These are phyloP conservation scores for Clarias laeviceps DNA, from an alignment of 2,797 vertebrate genomes.

Conservation along the genomic window DNA sequence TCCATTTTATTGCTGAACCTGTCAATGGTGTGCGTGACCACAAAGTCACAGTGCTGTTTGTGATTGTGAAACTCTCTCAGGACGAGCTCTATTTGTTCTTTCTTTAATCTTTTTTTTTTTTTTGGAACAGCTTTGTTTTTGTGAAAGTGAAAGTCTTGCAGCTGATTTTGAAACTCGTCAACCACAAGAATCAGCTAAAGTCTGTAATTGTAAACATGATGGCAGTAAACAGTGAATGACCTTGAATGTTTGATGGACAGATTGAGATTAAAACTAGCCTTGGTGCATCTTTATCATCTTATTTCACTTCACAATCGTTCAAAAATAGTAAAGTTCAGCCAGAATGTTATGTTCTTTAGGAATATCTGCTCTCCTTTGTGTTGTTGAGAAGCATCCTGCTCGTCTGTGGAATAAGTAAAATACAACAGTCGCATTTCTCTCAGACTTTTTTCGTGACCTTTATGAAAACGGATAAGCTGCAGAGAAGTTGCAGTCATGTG, in stretches of 20 bases:
- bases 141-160: background rate
- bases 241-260: background rate
- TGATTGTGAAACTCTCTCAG: background rate
- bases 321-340: background rate
- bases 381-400: background rate
- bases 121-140: background rate
- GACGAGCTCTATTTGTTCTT: background rate
- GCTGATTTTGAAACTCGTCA: slow-evolving; percentile 6
- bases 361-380: background rate
- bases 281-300: background rate
- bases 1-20: background rate
- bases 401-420: background rate
- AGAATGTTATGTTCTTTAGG: background rate
- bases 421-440: background rate
- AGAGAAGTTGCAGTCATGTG: background rate
- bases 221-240: too few species aligned
- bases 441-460: background rate
- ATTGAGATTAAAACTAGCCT: background rate
- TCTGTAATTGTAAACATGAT: background rate
- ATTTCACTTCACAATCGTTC: background rate
- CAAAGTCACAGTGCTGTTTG: background rate
- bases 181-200: background rate
- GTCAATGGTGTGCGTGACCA: background rate
- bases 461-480: background rate
- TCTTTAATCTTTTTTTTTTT: too few species aligned